Conservation (phyloP, 2,113 vertebrate species). For the Callipepla californica region DNA sequence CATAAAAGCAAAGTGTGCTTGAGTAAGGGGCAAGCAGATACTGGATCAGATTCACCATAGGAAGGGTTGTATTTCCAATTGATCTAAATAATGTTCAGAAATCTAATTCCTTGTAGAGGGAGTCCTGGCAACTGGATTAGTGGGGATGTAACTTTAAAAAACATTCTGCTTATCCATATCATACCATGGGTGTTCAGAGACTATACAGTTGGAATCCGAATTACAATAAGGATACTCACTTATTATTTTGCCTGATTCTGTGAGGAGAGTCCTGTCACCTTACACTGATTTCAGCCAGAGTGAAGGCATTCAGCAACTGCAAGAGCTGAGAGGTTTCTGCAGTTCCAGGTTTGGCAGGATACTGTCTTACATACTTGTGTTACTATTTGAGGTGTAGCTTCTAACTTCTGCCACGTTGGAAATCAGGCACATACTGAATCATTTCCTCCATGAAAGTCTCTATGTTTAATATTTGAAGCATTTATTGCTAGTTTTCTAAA, state of each 20-base stretch:
- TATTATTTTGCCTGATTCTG: neutral
- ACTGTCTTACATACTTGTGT: neutral
- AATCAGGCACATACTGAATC: neutral
- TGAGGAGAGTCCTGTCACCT: neutral
- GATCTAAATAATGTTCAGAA: neutral
- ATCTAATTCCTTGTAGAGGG: neutral
- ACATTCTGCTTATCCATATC: neutral
- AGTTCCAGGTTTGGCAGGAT: neutral
- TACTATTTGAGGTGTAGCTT: neutral
- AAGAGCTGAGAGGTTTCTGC: neutral
- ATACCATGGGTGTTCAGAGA: neutral
- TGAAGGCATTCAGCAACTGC: neutral
- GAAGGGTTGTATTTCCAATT: neutral
- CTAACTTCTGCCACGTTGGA: neutral
- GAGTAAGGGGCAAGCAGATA: neutral
- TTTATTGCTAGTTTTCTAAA: slow-evolving; percentile 23
- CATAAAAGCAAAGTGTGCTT: neutral
- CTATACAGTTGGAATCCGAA: neutral
- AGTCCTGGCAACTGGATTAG: neutral
- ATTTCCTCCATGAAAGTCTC: neutral
- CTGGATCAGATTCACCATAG: neutral
- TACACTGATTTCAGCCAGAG: neutral
- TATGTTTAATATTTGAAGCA: neutral
- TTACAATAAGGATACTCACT: neutral
- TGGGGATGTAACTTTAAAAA: neutral